These are phyloP conservation scores for Tetramorium bicarinatum DNA, from an alignment of 2,888 invertebrate species.

Conservation along the genomic window DNA sequence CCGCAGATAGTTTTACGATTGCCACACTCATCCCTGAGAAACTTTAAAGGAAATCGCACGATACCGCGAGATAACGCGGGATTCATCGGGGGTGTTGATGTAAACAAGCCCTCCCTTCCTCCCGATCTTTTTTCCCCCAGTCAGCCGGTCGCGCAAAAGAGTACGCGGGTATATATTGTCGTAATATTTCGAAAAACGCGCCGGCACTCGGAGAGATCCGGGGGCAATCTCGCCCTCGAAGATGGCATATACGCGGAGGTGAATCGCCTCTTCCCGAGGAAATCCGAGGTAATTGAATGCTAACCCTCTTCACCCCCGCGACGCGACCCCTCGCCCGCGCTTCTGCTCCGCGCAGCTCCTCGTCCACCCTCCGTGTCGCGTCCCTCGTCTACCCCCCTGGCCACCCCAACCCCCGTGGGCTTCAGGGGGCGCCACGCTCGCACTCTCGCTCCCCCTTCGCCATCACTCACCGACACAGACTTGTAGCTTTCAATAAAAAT, in stretches of 20 bases:
- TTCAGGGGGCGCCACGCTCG: conserved; percentile 67
- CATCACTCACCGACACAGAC: conserved; percentile 82
- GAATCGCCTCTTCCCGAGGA: conserved; percentile 84
- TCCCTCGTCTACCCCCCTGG: conserved; percentile 58
- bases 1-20: not conserved
- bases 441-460: conserved; percentile 79
- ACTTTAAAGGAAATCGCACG: conserved; percentile 12
- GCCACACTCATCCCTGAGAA: not conserved
- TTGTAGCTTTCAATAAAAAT: conserved; percentile 87
- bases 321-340: conserved; percentile 62
- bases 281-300: conserved; percentile 86
- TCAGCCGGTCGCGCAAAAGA: conserved; percentile 64
- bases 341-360: conserved; percentile 65
- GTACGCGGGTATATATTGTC: conserved; percentile 73
- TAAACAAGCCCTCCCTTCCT: conserved; percentile 50
- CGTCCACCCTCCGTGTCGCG: conserved; percentile 71
- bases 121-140: conserved; percentile 25
- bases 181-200: conserved; percentile 81
- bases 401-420: conserved; percentile 44
- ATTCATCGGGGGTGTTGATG: conserved; percentile 54
- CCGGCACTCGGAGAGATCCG: conserved; percentile 72
- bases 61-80: conserved; percentile 29
- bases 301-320: conserved; percentile 74
- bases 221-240: conserved; percentile 80
- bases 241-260: conserved; percentile 81